Conservation (phyloP, 2,888 invertebrate species). For the Amaurobius ferox region DNA sequence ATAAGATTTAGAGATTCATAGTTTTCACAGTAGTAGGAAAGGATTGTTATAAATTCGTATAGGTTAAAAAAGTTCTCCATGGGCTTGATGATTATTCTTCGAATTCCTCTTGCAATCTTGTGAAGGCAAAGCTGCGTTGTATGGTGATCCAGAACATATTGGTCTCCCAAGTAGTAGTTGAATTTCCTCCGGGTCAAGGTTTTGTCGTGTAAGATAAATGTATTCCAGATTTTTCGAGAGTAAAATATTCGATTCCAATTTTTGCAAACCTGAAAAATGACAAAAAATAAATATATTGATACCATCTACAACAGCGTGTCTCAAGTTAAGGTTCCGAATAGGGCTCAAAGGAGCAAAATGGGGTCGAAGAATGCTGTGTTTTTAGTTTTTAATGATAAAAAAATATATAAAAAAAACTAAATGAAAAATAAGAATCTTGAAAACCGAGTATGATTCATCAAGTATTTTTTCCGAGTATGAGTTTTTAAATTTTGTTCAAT, state of each 20-base stretch:
- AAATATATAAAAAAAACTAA: too few relatives aligned
- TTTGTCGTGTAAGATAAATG: conserved; percentile 84
- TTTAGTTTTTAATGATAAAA: too few relatives aligned
- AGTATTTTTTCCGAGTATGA: too few relatives aligned
- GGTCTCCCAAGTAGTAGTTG: conserved; percentile 90
- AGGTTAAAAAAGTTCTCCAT: conserved; percentile 88
- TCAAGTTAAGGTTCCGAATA: too few relatives aligned
- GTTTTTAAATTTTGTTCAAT: too few relatives aligned
- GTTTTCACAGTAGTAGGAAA: conserved; percentile 82
- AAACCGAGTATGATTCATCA: too few relatives aligned
- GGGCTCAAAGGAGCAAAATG: too few relatives aligned
- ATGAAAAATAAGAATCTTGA: too few relatives aligned
- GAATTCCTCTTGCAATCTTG: conserved; percentile 83
- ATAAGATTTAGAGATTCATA: conserved; percentile 65
- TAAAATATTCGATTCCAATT: conserved; percentile 81
- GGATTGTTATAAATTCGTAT: conserved; percentile 89
- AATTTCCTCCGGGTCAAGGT: conserved; percentile 86
- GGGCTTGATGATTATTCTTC: conserved; percentile 84
- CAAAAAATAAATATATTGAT: background rate
- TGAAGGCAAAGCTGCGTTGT: conserved; percentile 85
- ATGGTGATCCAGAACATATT: conserved; percentile 86
- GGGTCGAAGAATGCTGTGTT: too few relatives aligned
- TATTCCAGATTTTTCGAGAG: conserved; percentile 86
- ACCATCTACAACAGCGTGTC: too few relatives aligned
- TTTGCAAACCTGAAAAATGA: conserved; percentile 74